Percentiles rank a stretch among this genome's conserved stretches.
These are phyloP conservation scores for Gnathonemus echidnorhynchus DNA, from an alignment of 2,113 vertebrate genomes.

Conservation along the genomic window DNA sequence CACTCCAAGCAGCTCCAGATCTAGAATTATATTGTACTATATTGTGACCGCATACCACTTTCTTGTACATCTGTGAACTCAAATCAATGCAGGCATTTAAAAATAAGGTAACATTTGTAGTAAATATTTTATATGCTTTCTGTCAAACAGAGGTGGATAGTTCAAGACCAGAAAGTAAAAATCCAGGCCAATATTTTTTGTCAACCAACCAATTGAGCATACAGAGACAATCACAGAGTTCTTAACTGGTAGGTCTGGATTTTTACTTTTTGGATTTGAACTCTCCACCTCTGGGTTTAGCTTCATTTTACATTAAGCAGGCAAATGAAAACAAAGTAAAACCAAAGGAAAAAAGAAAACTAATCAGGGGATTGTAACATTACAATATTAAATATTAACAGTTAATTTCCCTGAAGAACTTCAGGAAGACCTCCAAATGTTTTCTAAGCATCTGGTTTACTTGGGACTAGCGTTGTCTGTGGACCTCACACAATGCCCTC, in stretches of 20 bases:
- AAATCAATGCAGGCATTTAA: not conserved
- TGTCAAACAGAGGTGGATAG: not conserved
- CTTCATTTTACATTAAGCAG: not conserved
- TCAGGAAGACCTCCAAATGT: not conserved
- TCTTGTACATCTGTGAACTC: not conserved
- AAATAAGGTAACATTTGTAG: not conserved
- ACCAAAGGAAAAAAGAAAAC: not conserved
- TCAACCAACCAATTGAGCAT: not conserved
- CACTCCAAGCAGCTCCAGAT: not conserved
- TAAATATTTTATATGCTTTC: not conserved
- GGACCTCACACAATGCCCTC: not conserved
- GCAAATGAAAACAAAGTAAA: not conserved
- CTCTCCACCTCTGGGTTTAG: not conserved
- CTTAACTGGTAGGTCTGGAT: not conserved
- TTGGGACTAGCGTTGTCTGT: not conserved
- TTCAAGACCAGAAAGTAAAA: not conserved
- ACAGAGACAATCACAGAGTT: not conserved
- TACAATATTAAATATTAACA: not conserved
- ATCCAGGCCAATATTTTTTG: not conserved
- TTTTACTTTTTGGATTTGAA: not conserved
- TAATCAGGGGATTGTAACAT: not conserved
- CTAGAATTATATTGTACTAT: not conserved
- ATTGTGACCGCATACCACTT: not conserved
- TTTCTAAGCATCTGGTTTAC: not conserved
- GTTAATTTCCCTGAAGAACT: not conserved